These are phyloP conservation scores for Myotis planiceps DNA, from an alignment of 2,797 vertebrate species.

Conservation along the genomic window DNA sequence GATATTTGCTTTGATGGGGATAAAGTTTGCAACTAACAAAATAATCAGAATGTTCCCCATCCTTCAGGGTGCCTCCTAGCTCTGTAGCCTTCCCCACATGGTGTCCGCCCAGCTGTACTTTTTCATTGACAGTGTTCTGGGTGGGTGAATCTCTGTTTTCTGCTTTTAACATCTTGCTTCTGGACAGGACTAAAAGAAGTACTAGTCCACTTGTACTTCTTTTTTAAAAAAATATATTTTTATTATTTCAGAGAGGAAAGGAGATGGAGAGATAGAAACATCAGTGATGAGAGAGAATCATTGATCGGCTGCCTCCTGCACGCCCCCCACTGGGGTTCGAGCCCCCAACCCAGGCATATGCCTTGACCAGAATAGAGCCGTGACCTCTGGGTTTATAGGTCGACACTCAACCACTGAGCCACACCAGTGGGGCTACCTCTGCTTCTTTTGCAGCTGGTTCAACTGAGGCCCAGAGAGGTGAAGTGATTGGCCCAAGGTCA, in stretches of 20 bases:
- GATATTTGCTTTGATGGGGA: neutral
- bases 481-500: neutral
- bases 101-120: neutral
- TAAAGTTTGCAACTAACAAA: conserved; percentile 3
- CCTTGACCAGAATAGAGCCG: too few species aligned
- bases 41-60: neutral
- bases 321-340: fast-evolving
- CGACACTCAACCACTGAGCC: too few species aligned
- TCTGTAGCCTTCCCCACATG: neutral
- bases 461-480: neutral
- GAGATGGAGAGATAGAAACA: too few species aligned
- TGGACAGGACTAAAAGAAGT: neutral
- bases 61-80: neutral
- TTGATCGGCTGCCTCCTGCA: too few species aligned
- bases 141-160: neutral
- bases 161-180: neutral
- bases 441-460: neutral
- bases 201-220: neutral
- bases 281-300: too few species aligned
- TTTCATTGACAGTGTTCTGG: neutral
- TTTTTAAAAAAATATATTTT: too few species aligned
- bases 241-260: too few species aligned
- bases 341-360: too few species aligned
- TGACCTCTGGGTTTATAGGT: too few species aligned
- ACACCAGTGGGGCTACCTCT: neutral